These are phyloP conservation scores for Phrynosoma platyrhinos DNA, from an alignment of 2,113 vertebrate species.

Conservation along the genomic window DNA sequence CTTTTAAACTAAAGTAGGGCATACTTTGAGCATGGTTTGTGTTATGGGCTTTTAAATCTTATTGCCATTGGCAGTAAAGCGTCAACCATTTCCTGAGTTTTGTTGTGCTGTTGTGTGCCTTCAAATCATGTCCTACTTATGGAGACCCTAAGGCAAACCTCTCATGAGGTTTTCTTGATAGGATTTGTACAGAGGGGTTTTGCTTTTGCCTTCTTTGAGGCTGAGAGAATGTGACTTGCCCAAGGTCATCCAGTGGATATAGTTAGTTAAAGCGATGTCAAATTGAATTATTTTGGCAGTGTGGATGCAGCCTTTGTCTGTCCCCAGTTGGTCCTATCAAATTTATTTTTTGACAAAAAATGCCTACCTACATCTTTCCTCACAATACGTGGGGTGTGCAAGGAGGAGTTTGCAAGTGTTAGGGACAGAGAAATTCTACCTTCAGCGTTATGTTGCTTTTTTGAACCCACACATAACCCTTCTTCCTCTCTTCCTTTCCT, in stretches of 20 bases:
- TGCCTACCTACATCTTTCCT: neutral
- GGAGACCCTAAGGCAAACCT: no score
- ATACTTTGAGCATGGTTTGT: slow-evolving; percentile 68
- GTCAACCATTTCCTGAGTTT: slow-evolving; percentile 56
- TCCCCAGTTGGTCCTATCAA: neutral
- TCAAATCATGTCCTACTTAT: no score
- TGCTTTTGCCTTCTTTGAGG: no score
- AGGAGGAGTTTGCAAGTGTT: neutral
- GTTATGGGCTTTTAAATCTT: slow-evolving; percentile 57
- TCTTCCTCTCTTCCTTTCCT: neutral
- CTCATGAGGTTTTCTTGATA: no score
- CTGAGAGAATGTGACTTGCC: no score
- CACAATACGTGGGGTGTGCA: neutral
- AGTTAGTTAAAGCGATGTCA: no score
- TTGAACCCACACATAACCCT: neutral
- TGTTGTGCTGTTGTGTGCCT: no score
- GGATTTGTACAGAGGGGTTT: no score
- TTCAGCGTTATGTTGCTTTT: neutral
- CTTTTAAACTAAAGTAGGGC: slow-evolving; percentile 72
- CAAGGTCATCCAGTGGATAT: no score
- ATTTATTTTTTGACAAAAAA: neutral
- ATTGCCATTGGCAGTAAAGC: slow-evolving; percentile 63
- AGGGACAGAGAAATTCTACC: neutral
- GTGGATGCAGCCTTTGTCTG: no score
- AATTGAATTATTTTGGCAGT: no score